Conservation (phyloP, 2,113 vertebrate species). For the Gambusia holbrooki region DNA sequence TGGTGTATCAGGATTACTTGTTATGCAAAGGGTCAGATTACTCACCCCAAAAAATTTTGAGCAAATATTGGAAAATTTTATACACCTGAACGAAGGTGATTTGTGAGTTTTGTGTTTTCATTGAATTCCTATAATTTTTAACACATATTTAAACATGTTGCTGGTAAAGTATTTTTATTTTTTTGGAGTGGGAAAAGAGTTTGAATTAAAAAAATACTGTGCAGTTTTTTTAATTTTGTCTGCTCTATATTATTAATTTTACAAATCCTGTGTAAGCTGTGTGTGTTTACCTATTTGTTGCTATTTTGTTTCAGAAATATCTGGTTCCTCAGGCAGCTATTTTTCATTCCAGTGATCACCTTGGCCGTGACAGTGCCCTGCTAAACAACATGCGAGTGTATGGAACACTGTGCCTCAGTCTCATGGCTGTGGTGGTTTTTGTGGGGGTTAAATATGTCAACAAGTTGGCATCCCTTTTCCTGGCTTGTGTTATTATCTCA, state of each 20-base stretch:
- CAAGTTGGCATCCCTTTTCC: slow-evolving; percentile 96
- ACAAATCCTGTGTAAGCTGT: neutral
- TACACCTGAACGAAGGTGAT: no score
- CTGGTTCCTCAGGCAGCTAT: slow-evolving; percentile 93
- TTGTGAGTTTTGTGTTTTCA: no score
- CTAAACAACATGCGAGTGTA: slow-evolving; percentile 98
- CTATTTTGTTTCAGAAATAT: slow-evolving; percentile 84
- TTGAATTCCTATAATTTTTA: no score
- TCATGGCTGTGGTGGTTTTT: slow-evolving; percentile 97
- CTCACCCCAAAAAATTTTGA: no score
- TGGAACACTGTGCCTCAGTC: slow-evolving; percentile 90
- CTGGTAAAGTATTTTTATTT: no score
- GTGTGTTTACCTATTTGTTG: neutral
- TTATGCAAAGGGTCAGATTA: no score
- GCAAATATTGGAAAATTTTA: no score
- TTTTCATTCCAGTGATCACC: slow-evolving; percentile 84
- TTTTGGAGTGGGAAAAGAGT: neutral
- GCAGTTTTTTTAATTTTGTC: no score
- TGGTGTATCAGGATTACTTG: no score
- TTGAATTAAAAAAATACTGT: neutral
- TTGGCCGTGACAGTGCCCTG: slow-evolving; percentile 85
- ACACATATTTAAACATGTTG: no score
- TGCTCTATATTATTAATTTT: no score
- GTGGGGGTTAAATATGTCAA: slow-evolving; percentile 98
- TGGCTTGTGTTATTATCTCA: slow-evolving; percentile 96